A percentile compares a stretch with the other conserved stretches of the same genome.
These are phyloP conservation scores for Drosophila insularis DNA, from an alignment of 1,140 invertebrate species.

Conservation along the genomic window DNA sequence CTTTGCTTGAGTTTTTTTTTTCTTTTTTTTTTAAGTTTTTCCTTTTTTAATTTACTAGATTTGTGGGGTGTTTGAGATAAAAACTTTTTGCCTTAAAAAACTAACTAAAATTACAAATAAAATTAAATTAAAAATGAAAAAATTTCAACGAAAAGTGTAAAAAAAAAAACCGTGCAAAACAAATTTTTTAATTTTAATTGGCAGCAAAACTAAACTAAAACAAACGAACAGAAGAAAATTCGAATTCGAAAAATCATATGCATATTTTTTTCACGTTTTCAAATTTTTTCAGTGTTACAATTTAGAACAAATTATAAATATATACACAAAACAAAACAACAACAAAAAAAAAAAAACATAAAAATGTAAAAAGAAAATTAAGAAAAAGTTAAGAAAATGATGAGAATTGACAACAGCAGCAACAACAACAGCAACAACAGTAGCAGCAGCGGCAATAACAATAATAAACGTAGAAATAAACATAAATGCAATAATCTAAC, in stretches of 20 bases:
- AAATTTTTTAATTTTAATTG: not conserved
- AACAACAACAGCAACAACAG: not conserved
- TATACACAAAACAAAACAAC: slow-evolving; percentile 30
- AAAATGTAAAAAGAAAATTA: not conserved
- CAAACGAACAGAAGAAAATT: not conserved
- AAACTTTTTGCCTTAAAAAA: slow-evolving; percentile 9
- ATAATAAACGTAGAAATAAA: slow-evolving; percentile 26
- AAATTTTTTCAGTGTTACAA: slow-evolving; percentile 39
- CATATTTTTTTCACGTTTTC: slow-evolving; percentile 1
- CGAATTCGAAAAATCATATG: not conserved
- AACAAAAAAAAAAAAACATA: slow-evolving; percentile 22
- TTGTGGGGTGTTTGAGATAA: not conserved
- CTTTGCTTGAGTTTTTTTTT: slow-evolving; percentile 12
- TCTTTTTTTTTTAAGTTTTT: slow-evolving; percentile 22
- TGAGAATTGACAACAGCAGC: slow-evolving; percentile 1
- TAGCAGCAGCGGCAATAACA: slow-evolving; percentile 5
- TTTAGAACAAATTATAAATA: slow-evolving; percentile 2
- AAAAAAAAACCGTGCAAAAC: not conserved
- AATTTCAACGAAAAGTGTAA: not conserved
- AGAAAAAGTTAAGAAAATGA: not conserved
- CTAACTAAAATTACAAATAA: not conserved
- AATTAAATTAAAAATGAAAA: not conserved
- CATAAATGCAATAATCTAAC: slow-evolving; percentile 29
- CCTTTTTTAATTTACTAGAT: slow-evolving; percentile 22
- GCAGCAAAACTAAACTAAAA: not conserved